These are phyloP conservation scores for Paguma larvata DNA, from an alignment of 2,797 vertebrate genomes.

Conservation along the genomic window DNA sequence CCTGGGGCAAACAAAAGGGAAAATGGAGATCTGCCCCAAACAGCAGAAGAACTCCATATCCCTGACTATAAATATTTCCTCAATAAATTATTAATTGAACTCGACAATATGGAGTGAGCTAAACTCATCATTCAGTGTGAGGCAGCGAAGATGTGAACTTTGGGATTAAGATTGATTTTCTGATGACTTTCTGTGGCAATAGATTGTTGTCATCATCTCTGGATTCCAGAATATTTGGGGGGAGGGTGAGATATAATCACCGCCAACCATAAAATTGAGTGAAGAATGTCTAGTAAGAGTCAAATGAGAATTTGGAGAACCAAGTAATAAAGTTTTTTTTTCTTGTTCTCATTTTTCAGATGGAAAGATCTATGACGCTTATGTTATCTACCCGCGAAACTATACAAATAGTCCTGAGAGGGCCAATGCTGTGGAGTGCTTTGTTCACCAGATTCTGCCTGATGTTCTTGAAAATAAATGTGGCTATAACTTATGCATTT, in stretches of 20 bases:
- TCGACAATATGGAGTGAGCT: neutral
- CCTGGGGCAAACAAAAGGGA: neutral
- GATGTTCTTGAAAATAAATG: slow-evolving; percentile 92
- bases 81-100: neutral
- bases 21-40: neutral
- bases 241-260: neutral
- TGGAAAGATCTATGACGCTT: slow-evolving; percentile 89
- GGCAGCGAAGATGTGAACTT: neutral
- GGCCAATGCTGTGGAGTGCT: slow-evolving; percentile 85
- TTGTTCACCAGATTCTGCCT: slow-evolving; percentile 90
- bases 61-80: neutral
- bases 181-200: neutral
- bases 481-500: slow-evolving; percentile 93
- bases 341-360: slow-evolving; percentile 82
- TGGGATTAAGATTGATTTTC: neutral
- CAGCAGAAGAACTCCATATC: neutral
- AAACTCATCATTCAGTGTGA: neutral
- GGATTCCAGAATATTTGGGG: neutral
- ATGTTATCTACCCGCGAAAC: slow-evolving; percentile 90
- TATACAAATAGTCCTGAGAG: slow-evolving; percentile 41
- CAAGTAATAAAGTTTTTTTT: neutral
- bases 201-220: neutral
- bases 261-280: neutral
- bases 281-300: neutral
- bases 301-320: neutral